Evolutionary conservation across 2,797 vertebrate genomes (phyloP).

Genomic region (Rousettus madagascariensis): DNA sequence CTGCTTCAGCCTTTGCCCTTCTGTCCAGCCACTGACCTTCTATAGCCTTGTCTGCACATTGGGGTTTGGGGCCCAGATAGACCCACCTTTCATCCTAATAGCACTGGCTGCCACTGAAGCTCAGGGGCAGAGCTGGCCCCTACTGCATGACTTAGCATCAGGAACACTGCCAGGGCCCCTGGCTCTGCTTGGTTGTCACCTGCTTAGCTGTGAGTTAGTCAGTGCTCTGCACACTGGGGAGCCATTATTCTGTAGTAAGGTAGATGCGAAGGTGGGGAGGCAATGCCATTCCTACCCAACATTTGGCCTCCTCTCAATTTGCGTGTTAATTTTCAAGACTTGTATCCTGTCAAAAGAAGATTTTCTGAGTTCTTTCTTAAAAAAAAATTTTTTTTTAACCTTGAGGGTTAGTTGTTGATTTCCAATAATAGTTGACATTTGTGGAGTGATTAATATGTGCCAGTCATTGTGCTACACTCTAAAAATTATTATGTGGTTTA

Average conservation of each 20-base stretch:
- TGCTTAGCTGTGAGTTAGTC: conserved; percentile 28
- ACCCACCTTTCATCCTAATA: conserved; percentile 55
- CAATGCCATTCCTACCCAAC: not conserved
- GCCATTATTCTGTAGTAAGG: not conserved
- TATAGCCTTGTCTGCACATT: not conserved
- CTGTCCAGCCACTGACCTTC: conserved; percentile 21
- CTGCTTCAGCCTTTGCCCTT: not conserved
- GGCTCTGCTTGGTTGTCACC: not conserved
- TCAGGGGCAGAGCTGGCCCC: not conserved
- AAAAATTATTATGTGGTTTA: not conserved
- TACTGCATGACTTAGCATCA: conserved; percentile 7
- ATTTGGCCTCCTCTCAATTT: not conserved
- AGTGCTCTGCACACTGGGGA: not conserved
- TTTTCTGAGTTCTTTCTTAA: conserved; percentile 29
- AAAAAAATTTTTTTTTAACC: conserved; percentile 32
- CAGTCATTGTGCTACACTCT: not conserved
- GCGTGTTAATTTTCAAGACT: not conserved
- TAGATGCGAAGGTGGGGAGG: not conserved
- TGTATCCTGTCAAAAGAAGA: not conserved
- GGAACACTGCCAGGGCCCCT: not conserved
- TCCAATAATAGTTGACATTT: conserved; percentile 27
- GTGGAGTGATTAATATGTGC: not conserved
- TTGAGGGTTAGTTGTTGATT: not conserved
- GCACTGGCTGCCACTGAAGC: not conserved
- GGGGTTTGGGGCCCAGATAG: not conserved